Evolutionary conservation across 2,888 invertebrate species (phyloP).

Genomic region (Mesochorus sp.): DNA sequence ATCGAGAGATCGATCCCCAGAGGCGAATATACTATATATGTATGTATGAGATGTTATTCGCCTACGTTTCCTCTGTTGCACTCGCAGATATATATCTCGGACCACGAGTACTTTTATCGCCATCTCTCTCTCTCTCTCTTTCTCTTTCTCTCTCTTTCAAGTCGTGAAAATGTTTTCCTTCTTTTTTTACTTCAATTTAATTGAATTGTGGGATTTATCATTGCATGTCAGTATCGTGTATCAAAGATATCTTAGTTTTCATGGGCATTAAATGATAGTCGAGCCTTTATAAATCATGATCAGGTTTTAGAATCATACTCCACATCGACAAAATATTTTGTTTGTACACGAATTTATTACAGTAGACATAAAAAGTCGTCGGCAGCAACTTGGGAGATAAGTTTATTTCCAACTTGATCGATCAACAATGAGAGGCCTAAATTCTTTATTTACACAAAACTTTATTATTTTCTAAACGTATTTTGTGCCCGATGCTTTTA

Average conservation of each 20-base stretch:
- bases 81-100: constrained; percentile 50
- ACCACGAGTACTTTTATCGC: constrained; percentile 48
- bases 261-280: not conserved
- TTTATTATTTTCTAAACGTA: too few species aligned
- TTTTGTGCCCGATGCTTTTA: too few species aligned
- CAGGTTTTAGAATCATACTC: too few species aligned
- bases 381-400: too few species aligned
- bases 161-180: not conserved
- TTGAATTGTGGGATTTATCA: constrained; percentile 25
- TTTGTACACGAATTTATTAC: too few species aligned
- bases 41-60: constrained; percentile 49
- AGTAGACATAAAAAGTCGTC: too few species aligned
- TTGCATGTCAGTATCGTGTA: constrained; percentile 27
- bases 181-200: constrained; percentile 20
- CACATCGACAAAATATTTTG: too few species aligned
- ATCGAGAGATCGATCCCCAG: constrained; percentile 71
- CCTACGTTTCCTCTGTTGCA: constrained; percentile 40
- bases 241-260: constrained; percentile 27
- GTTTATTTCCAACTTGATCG: too few species aligned
- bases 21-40: constrained; percentile 68
- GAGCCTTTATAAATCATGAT: too few species aligned
- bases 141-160: constrained; percentile 3
- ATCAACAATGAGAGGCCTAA: too few species aligned
- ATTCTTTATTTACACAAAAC: too few species aligned
- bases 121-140: constrained; percentile 23